Evolutionary conservation across 2,888 invertebrate genomes (phyloP).

Genomic region (Camptogramma bilineatum): DNA sequence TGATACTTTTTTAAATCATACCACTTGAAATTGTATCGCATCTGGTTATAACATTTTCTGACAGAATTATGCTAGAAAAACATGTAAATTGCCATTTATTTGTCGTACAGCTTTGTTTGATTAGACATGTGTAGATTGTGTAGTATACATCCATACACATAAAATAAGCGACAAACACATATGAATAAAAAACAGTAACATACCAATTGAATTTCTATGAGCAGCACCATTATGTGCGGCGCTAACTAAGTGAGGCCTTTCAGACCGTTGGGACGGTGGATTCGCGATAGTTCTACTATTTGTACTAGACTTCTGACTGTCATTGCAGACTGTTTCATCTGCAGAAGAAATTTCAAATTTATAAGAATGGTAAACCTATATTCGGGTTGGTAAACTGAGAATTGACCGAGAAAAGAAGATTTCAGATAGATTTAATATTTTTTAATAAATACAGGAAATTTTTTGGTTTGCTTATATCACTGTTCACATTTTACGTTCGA

Average conservation of each 20-base stretch:
- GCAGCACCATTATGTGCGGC: slow-evolving; percentile 73
- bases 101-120: background rate
- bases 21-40: too few species aligned
- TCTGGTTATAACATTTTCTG: too few species aligned
- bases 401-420: slow-evolving; percentile 3
- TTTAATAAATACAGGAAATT: background rate
- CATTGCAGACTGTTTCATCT: slow-evolving; percentile 81
- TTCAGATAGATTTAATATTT: slow-evolving; percentile 2
- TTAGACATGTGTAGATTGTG: too few species aligned
- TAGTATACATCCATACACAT: too few species aligned
- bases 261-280: slow-evolving; percentile 68
- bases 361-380: slow-evolving; percentile 39
- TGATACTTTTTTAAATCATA: too few species aligned
- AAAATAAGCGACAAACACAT: slow-evolving; percentile 27
- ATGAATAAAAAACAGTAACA: slow-evolving; percentile 52
- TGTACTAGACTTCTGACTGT: slow-evolving; percentile 75
- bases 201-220: slow-evolving; percentile 78
- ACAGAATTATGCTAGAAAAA: background rate
- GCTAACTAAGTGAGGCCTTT: slow-evolving; percentile 63
- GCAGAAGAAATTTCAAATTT: slow-evolving; percentile 68
- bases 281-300: slow-evolving; percentile 67
- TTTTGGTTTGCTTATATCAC: background rate
- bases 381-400: slow-evolving; percentile 47
- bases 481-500: background rate
- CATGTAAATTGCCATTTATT: background rate